Evolutionary conservation across 1,140 invertebrate species (phyloP).

Genomic region (Aphelenchoides avenae): DNA sequence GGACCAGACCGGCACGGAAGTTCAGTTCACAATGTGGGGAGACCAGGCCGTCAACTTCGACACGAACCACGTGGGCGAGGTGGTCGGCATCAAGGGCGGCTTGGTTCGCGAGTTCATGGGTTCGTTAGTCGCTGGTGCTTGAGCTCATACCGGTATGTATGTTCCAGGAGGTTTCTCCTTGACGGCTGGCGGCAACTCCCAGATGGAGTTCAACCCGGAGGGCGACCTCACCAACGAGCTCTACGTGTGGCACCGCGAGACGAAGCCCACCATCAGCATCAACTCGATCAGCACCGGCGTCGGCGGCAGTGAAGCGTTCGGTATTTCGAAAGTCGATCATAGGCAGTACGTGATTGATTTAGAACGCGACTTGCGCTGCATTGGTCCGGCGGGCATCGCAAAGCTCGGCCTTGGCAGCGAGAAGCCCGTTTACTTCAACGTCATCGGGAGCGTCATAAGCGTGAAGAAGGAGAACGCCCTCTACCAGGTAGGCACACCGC

Average conservation of each 20-base stretch:
- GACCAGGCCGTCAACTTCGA: conserved; percentile 59
- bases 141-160: too few relatives aligned
- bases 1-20: conserved; percentile 75
- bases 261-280: conserved; percentile 24
- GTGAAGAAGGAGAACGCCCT: conserved; percentile 44
- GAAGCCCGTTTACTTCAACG: conserved; percentile 34
- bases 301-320: conserved; percentile 4
- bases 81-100: conserved; percentile 52
- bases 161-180: conserved; percentile 44
- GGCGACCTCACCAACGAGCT: conserved; percentile 24
- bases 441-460: conserved; percentile 38
- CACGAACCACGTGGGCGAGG: conserved; percentile 20
- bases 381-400: conserved; percentile 29
- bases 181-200: not conserved
- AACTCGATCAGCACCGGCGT: conserved; percentile 29
- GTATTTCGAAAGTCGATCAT: conserved; percentile 1
- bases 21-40: conserved; percentile 67
- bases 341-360: conserved; percentile 11
- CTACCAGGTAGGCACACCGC: conserved; percentile 33
- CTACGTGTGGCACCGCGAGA: conserved; percentile 37
- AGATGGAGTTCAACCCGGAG: conserved; percentile 28
- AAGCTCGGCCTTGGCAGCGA: conserved; percentile 29
- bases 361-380: conserved; percentile 48
- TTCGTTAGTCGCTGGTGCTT: conserved; percentile 2
- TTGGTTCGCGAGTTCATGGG: conserved; percentile 50